Evolutionary conservation across 2,113 vertebrate species (phyloP), one percentile per base, ranked within the genome.

Genomic region (Blennius ocellaris): DNA sequence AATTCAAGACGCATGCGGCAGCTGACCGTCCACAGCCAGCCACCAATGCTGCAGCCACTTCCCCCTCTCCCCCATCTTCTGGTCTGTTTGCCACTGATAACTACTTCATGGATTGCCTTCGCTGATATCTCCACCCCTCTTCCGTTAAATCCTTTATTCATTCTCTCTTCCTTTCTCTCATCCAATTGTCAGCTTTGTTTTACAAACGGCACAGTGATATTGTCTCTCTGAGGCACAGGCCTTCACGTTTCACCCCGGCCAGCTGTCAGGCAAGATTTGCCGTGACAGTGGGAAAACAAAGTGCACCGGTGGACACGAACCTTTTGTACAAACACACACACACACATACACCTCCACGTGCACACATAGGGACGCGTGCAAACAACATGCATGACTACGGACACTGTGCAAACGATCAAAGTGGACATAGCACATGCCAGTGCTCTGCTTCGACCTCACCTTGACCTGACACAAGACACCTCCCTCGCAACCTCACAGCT

Each of bases 161-260:
- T 45, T 67, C 49, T 39, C 71, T 62, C 71, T 62, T 6, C 60
- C 11, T 66, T 69, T 60, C 55, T 36, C 50, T 36, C 57, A 39
- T 68, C 80, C 82, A 52, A 44, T 78, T 84, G 86, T 87, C 82
- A 78, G 72, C 69, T 90, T 81, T 83, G 87, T 87, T 91, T 86
- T 84, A 81, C 81, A 83, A 74, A 77, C 57, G 0, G 71, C 55
- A 69, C 63, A 51, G 76, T 78, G 84, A 91, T 85, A 86, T 53
- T 61, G 68, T 81, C 73, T 89, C 81, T 83, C 71, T 49, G 78
- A 86, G 81, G 71, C 76, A 59, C 66, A 51, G 56, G 79, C 73
- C 74, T 56, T 63, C 41, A 40, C 16, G 11, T 39, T 30, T 30
- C 21, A 66, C 82, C 81, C 77, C 58, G 0, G 66, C 69, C 12